phyloP scores from a whole-genome alignment of 1,140 invertebrate genomes.

The Drosophila mauritiana region DNA sequence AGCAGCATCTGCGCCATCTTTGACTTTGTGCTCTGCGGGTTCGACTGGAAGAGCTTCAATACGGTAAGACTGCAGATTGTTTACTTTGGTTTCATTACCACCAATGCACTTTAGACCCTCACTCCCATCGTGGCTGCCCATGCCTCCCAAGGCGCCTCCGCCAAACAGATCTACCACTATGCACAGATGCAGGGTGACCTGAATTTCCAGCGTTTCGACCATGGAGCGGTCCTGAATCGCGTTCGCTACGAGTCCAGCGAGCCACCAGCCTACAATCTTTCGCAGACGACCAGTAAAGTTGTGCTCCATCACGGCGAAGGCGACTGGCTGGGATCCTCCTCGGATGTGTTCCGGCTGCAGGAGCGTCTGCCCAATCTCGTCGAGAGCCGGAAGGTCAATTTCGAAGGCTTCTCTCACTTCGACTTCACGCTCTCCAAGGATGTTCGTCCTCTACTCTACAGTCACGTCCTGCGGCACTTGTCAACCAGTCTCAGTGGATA shows the following conservation, averaged over 20 bases:
- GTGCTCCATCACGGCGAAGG: conserved; percentile 35
- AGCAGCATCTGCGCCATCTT: conserved; percentile 50
- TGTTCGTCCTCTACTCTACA: conserved; percentile 34
- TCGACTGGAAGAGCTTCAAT: conserved; percentile 55
- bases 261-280: conserved; percentile 46
- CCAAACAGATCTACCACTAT: conserved; percentile 45
- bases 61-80: conserved; percentile 3
- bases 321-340: conserved; percentile 38
- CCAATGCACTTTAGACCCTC: conserved; percentile 21
- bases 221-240: conserved; percentile 21
- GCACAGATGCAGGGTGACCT: conserved; percentile 32
- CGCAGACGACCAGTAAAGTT: conserved; percentile 13
- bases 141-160: conserved; percentile 51
- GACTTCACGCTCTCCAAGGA: conserved; percentile 51
- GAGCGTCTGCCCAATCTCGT: conserved; percentile 31
- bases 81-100: background rate
- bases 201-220: conserved; percentile 32
- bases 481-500: background rate
- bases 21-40: conserved; percentile 55
- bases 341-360: conserved; percentile 27
- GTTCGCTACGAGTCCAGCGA: background rate
- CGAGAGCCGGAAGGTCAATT: conserved; percentile 11
- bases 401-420: conserved; percentile 34
- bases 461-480: conserved; percentile 9
- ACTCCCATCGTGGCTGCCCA: conserved; percentile 43